Base-by-base conservation (phyloP, 2,888 invertebrate genomes). In the Panopea generosa region DNA sequence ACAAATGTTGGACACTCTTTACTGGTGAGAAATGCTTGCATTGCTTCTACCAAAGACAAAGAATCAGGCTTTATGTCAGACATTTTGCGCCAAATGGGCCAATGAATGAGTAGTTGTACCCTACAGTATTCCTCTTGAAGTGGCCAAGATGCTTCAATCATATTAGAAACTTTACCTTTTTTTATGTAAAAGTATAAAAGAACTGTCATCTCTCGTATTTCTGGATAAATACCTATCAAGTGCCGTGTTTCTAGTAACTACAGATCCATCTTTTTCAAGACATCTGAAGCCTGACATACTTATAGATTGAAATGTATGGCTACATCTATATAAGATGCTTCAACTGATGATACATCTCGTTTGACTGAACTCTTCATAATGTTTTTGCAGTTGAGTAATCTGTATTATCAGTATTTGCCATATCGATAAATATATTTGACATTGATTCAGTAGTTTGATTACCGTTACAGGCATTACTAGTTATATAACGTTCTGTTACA, bases 401-500 rank as follows among this genome's bases (percentile, higher is more conserved):
- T 49, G 66, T 55, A 9, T 59, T 55, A 9, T 59, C 50, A 45
- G 33, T 14, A 33, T 72, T 69, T 4, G 61, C 60, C 2, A 59
- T 52, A 26, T 56, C 66, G 11, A 4, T 33, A 11, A 33, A 33
- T 33, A 33, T 4, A 11, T 33, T 11, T 11, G 33, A 33, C 33
- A 33, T 4, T 33, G 33, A 33, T 33, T 33, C 33, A 33, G 6
- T 33, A 11, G 33, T 33, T 33, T 33, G 6, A 33, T 33, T 33
- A 4, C 85, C 82, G 69, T 85, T 84, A 33, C 84, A 85, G 1
- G 76, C 73, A 70, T 80, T 73, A 2, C 73, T 76, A 38, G 62
- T 27, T 2, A 73, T 26, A 56, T 60, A 76, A 57, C 68, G 75
- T 61, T 68, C 83, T 26, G 73, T 75, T 53, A 61, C 78, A 27